phyloP scores from a whole-genome alignment of 2,797 vertebrate species.

The Streptopelia turtur region DNA sequence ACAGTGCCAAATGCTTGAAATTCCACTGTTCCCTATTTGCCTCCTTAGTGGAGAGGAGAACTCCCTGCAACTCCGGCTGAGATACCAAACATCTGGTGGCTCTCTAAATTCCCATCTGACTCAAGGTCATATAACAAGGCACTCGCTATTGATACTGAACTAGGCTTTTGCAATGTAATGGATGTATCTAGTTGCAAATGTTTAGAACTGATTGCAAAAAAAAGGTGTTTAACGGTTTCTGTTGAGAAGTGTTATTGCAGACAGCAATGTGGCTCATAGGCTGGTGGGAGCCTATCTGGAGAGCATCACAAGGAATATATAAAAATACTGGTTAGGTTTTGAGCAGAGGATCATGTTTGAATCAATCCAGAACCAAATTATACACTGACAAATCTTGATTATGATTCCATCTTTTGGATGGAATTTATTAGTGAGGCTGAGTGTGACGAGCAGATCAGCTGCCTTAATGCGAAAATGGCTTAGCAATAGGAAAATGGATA shows the following conservation, averaged over 20 bases:
- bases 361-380: neutral
- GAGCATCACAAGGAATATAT: neutral
- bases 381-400: neutral
- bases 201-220: neutral
- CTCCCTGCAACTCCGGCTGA: neutral
- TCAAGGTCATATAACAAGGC: neutral
- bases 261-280: neutral
- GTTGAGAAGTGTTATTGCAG: neutral
- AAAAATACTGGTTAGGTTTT: neutral
- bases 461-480: neutral
- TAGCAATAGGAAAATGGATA: neutral
- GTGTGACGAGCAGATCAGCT: neutral
- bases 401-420: neutral
- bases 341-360: neutral
- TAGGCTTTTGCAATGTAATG: neutral
- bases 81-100: slow-evolving; percentile 19
- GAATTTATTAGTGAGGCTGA: neutral
- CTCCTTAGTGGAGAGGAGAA: neutral
- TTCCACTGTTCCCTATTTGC: slow-evolving; percentile 22
- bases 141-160: neutral
- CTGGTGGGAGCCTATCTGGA: neutral
- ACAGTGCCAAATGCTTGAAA: slow-evolving; percentile 42
- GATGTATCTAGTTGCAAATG: neutral
- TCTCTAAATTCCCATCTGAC: neutral
- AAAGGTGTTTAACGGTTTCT: neutral